phyloP scores from a whole-genome alignment of 1,140 invertebrate genomes.

The Trachelipus rathkii region DNA sequence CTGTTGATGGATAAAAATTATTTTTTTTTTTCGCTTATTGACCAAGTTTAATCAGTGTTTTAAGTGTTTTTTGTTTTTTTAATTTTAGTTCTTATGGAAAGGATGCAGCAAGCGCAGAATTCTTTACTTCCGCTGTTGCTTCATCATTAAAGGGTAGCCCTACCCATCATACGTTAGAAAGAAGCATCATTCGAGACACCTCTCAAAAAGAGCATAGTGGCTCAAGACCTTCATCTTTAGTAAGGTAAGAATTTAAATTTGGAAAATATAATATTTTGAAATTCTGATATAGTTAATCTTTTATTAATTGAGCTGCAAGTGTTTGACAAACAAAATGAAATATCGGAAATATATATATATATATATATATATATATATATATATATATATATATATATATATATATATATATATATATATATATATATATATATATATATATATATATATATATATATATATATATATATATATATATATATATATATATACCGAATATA shows the following conservation, averaged over 20 bases:
- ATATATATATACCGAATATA: too few species aligned
- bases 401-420: too few species aligned
- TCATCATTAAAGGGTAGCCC: not conserved
- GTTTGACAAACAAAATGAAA: too few species aligned
- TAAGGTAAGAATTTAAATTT: not conserved
- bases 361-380: too few species aligned
- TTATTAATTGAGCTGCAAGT: not conserved
- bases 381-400: too few species aligned
- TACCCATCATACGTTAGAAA: not conserved
- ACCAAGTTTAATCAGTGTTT: not conserved
- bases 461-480: too few species aligned
- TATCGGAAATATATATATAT: too few species aligned
- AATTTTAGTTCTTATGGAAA: not conserved
- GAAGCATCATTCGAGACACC: not conserved
- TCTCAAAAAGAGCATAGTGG: not conserved
- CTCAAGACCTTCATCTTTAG: not conserved
- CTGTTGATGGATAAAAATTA: not conserved
- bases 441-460: too few species aligned
- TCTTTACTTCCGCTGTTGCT: not conserved
- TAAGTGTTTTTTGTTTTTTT: not conserved
- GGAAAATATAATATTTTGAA: not conserved
- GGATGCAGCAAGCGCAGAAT: not conserved
- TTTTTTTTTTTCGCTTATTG: not conserved
- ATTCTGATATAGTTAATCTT: not conserved
- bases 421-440: too few species aligned